Evolutionary conservation across 1,140 invertebrate genomes (phyloP).

Genomic region (Trichomalopsis sarcophagae): DNA sequence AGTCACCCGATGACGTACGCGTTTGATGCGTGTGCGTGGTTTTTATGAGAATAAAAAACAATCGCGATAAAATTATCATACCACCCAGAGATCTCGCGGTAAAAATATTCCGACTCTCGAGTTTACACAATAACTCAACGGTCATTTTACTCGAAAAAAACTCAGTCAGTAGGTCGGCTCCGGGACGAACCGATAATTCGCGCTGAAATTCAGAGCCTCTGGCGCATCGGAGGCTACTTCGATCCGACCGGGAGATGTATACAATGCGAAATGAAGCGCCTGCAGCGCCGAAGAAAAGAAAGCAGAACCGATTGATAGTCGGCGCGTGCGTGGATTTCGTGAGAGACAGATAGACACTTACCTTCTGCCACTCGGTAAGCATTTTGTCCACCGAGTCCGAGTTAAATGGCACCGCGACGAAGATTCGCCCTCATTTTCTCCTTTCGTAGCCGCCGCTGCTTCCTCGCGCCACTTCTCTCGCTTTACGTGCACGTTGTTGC

Average conservation of each 20-base stretch:
- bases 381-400: constrained; percentile 57
- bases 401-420: constrained; percentile 57
- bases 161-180: constrained; percentile 25
- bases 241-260: no score
- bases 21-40: no score
- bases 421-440: constrained; percentile 64
- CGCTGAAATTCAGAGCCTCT: neutral
- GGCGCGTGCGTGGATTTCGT: constrained; percentile 4
- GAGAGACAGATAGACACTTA: constrained; percentile 53
- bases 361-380: constrained; percentile 72
- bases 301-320: constrained; percentile 8
- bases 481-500: neutral
- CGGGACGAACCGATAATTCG: neutral
- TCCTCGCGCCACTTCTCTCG: constrained; percentile 20
- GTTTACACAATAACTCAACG: neutral
- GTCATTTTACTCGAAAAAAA: neutral
- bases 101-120: neutral
- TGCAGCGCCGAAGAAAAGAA: neutral
- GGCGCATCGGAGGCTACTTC: neutral
- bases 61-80: neutral
- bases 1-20: no score
- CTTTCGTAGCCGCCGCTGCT: constrained; percentile 40
- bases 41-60: no score
- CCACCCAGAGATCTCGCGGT: neutral
- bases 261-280: neutral